Conservation (phyloP, 2,113 vertebrate species). For the Melanerpes formicivorus region DNA sequence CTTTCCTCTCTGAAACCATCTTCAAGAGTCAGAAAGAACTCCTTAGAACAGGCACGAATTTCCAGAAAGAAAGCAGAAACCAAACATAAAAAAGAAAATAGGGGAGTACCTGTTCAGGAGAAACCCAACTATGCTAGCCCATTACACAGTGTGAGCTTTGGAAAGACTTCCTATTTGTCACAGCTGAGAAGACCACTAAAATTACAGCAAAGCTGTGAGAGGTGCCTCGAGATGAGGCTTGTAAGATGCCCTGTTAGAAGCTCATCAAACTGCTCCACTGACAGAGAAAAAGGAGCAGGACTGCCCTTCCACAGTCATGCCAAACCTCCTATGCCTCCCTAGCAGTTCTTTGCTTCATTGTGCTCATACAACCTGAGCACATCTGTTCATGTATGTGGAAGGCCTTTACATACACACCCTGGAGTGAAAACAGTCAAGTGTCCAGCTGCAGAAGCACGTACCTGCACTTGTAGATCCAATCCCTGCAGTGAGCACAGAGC, state of each 20-base stretch:
- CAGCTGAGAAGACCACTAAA: conserved; percentile 3
- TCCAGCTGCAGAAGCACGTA: conserved; percentile 49
- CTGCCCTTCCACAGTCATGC: neutral
- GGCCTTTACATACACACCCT: neutral
- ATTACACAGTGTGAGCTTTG: neutral
- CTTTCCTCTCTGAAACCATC: neutral
- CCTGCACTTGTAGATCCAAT: conserved; percentile 97
- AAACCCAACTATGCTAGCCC: neutral
- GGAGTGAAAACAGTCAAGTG: neutral
- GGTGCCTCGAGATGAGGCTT: neutral
- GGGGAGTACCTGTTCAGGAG: neutral
- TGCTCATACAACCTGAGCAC: neutral
- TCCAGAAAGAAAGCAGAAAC: neutral
- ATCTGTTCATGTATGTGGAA: accelerated
- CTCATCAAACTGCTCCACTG: neutral
- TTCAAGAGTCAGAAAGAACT: neutral
- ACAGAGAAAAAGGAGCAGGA: neutral
- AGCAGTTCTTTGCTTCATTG: neutral
- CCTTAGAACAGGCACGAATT: neutral
- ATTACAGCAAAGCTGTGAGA: neutral
- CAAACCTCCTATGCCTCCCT: neutral
- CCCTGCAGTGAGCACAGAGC: conserved; percentile 94
- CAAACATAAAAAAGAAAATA: neutral
- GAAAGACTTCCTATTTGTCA: neutral
- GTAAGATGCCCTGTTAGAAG: neutral